Percentiles rank a stretch among this genome's conserved stretches.
Conservation (phyloP, 2,888 invertebrate species). For the Melanostoma scalare region DNA sequence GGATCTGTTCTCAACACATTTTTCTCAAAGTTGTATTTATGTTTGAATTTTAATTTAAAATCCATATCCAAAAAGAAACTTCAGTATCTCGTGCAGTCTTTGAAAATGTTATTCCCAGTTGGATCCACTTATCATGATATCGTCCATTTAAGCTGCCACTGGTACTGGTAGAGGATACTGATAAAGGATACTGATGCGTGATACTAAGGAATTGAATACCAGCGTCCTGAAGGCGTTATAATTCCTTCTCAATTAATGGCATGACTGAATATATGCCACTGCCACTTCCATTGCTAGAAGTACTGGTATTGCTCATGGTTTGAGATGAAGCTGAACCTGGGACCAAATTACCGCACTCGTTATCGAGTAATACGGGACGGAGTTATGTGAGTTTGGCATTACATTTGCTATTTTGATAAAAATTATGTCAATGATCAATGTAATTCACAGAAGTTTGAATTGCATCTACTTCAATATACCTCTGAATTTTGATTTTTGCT, state of each 20-base stretch:
- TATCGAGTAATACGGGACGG: no score
- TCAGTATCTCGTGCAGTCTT: background rate
- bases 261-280: slow-evolving; percentile 67
- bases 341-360: no score
- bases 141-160: slow-evolving; percentile 54
- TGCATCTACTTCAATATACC: background rate
- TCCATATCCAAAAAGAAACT: slow-evolving; percentile 5
- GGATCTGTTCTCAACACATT: slow-evolving; percentile 38
- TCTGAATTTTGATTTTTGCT: no score
- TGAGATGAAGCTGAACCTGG: slow-evolving; percentile 41
- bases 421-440: no score
- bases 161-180: slow-evolving; percentile 63
- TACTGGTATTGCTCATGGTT: slow-evolving; percentile 58
- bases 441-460: background rate
- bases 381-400: no score
- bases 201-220: slow-evolving; percentile 60
- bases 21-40: slow-evolving; percentile 23
- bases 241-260: slow-evolving; percentile 50
- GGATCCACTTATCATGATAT: slow-evolving; percentile 41
- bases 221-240: slow-evolving; percentile 44
- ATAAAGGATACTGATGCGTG: slow-evolving; percentile 64
- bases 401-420: no score
- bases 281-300: no score
- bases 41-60: slow-evolving; percentile 27
- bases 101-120: slow-evolving; percentile 6